phyloP scores from a whole-genome alignment of 2,888 invertebrate species.

The Diaphora mendica region DNA sequence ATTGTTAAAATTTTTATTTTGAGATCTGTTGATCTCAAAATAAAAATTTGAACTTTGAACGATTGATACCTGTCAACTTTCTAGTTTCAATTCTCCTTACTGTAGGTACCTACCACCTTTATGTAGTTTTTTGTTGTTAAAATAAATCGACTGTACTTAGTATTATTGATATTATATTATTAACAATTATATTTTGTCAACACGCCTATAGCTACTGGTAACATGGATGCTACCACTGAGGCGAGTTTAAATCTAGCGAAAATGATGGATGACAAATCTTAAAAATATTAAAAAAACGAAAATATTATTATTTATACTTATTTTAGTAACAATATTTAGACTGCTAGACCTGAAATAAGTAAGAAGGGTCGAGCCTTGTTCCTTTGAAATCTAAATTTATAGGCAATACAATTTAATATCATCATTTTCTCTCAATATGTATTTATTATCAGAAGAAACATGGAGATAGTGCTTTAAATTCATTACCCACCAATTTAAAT shows the following conservation, averaged over 20 bases:
- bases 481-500: conserved; percentile 42
- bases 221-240: neutral
- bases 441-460: neutral
- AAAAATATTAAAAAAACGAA: neutral
- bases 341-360: neutral
- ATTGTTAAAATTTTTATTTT: too few relatives aligned
- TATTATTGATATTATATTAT: neutral
- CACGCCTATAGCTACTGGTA: neutral
- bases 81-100: too few relatives aligned
- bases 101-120: neutral
- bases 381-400: neutral
- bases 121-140: neutral
- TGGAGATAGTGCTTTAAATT: conserved; percentile 40
- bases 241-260: neutral
- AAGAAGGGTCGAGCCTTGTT: neutral
- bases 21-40: too few relatives aligned
- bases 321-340: neutral
- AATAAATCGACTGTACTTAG: neutral
- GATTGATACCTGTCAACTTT: too few relatives aligned
- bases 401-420: neutral
- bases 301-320: neutral
- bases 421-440: neutral
- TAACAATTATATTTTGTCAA: neutral
- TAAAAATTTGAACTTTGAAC: too few relatives aligned
- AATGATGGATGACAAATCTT: neutral